These are phyloP conservation scores for Entomobrya proxima DNA, from an alignment of 2,888 invertebrate species.

Conservation along the genomic window DNA sequence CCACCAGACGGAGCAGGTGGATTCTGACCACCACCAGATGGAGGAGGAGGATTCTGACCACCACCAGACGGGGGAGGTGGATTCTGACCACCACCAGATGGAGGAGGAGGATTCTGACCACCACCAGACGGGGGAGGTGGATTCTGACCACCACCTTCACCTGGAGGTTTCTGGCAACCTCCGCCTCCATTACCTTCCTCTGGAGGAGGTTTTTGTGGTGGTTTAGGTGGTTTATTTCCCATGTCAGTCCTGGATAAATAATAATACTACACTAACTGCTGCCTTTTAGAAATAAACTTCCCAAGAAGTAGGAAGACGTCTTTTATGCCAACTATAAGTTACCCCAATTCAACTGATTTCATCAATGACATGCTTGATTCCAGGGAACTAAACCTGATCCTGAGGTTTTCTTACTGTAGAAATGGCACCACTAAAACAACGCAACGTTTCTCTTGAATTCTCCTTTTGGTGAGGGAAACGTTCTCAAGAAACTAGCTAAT, in stretches of 20 bases:
- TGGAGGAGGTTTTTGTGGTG: conserved; percentile 8
- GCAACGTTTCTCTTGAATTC: too few species aligned
- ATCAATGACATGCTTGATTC: too few species aligned
- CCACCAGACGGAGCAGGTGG: neutral
- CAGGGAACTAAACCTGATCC: too few species aligned
- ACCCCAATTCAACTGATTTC: too few species aligned
- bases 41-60: too few species aligned
- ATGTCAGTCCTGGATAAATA: neutral
- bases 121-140: neutral
- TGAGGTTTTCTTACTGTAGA: too few species aligned
- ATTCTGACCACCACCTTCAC: neutral
- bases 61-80: too few species aligned
- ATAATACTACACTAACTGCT: neutral
- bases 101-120: neutral
- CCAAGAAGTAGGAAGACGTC: too few species aligned
- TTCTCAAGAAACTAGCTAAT: too few species aligned
- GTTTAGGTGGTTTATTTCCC: conserved; percentile 11
- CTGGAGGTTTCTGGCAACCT: conserved; percentile 2
- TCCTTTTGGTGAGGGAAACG: too few species aligned
- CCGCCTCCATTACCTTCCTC: neutral
- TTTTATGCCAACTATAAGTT: too few species aligned
- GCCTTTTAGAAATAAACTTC: neutral
- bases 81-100: neutral
- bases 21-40: neutral
- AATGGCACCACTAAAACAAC: too few species aligned